Evolutionary conservation across 2,797 vertebrate genomes (phyloP), one percentile per base, ranked within the genome.

Genomic region (Artibeus jamaicensis): DNA sequence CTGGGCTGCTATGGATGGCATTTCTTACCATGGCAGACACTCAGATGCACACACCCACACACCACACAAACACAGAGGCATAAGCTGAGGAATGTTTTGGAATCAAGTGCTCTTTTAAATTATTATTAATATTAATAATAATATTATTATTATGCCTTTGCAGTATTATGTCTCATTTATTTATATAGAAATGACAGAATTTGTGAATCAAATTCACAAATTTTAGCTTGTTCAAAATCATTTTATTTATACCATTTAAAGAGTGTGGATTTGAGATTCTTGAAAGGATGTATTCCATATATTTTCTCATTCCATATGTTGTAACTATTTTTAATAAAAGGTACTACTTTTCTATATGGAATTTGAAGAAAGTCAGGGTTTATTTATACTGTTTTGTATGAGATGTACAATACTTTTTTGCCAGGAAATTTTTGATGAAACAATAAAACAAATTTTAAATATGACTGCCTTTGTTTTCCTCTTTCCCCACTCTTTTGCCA

Each of bases 371-470:
- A 98, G 97, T 55, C 89, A 70, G 97, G 94, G 94, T 93, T 98
- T 98, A 98, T 99, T 99, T 99, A 98, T 98, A 98, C 97, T 97
- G 96, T 98, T 98, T 98, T 98, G 97, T 98, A 98, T 93, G 86
- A 98, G 97, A 97, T 98, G 98, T 98, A 98, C 97, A 96, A 98
- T 98, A 96, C 94, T 97, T 98, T 99, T 99, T 98, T 98, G 97
- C 98, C 94, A 94, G 94, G 97, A 97, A 89, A 26, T 34, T 98
- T 98, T 98, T 98, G 94, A 98, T 98, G 97, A 98, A 98, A 97
- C 96, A 98, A 99, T 98, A 98, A 98, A 99, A 96, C 98, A 86
- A 55, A n/a, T 84, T 98, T 98, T 98, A 98, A 98, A 98, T 93
- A 87, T 71, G 48, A 21, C 96, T 98, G 93, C 97, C 97, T 96